Conservation (phyloP, 2,888 invertebrate species). For the Drosophila niveifrons region DNA sequence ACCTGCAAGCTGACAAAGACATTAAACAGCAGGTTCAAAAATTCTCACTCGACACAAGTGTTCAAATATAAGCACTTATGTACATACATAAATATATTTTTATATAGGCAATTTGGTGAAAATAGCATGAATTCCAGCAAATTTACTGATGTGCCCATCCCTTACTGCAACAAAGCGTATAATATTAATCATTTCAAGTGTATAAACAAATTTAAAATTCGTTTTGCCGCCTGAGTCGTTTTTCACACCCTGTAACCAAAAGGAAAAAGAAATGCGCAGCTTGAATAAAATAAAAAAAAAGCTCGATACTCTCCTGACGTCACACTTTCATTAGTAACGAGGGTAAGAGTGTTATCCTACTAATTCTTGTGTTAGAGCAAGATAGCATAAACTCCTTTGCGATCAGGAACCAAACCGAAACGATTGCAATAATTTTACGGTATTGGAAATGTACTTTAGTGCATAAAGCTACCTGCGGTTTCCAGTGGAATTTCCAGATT, state of each 20-base stretch:
- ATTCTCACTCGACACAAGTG: slow-evolving; percentile 16
- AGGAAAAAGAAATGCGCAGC: background rate
- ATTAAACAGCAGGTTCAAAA: slow-evolving; percentile 35
- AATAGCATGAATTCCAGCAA: slow-evolving; percentile 16
- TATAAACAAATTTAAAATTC: slow-evolving; percentile 23
- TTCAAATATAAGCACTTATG: slow-evolving; percentile 5
- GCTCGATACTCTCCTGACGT: background rate
- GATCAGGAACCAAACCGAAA: background rate
- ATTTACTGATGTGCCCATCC: slow-evolving; percentile 28
- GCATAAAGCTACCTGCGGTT: slow-evolving; percentile 1
- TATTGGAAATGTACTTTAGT: slow-evolving; percentile 9
- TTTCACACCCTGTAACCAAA: background rate
- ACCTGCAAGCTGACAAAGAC: slow-evolving; percentile 43
- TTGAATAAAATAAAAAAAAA: background rate
- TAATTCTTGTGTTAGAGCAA: background rate
- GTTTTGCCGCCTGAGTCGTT: background rate
- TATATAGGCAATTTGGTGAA: background rate
- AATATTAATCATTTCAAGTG: slow-evolving; percentile 18
- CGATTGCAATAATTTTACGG: background rate
- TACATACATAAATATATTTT: background rate
- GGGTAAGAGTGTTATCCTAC: background rate
- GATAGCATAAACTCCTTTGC: background rate
- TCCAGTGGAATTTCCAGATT: slow-evolving; percentile 7
- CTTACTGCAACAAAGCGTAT: slow-evolving; percentile 15
- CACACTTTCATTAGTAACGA: background rate